phyloP scores from a whole-genome alignment of 1,140 invertebrate genomes.

The Penaeus japonicus region DNA sequence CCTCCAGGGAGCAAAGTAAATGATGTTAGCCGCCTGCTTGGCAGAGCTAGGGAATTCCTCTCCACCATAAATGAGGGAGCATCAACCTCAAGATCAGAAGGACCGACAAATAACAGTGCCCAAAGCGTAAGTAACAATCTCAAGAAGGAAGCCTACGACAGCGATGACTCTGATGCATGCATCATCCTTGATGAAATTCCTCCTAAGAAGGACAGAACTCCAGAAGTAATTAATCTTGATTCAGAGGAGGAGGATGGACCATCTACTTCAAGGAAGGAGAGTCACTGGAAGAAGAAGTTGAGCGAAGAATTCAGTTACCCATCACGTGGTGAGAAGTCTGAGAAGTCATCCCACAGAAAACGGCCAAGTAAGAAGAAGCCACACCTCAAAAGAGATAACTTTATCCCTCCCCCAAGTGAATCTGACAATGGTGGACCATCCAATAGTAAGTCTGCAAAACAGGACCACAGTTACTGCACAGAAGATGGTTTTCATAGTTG shows the following conservation, averaged over 20 bases:
- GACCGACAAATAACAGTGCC: not conserved
- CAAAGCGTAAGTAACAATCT: not conserved
- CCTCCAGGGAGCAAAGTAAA: not conserved
- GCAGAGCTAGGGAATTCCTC: conserved; percentile 30
- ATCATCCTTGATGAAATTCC: conserved; percentile 45
- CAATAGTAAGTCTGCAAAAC: not conserved
- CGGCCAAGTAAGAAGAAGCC: not conserved
- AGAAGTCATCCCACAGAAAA: not conserved
- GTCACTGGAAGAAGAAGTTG: conserved; percentile 26
- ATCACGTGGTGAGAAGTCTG: not conserved
- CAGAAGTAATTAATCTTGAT: conserved; percentile 35
- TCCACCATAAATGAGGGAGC: conserved; percentile 33
- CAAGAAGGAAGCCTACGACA: conserved; percentile 28
- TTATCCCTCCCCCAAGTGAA: not conserved
- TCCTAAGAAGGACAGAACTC: conserved; percentile 18
- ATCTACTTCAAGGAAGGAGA: not conserved
- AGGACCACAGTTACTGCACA: conserved; percentile 35
- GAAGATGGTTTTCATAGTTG: not conserved
- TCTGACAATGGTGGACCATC: not conserved
- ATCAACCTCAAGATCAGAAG: conserved; percentile 34
- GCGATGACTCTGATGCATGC: conserved; percentile 36
- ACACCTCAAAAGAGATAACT: conserved; percentile 17
- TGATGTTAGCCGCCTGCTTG: conserved; percentile 17
- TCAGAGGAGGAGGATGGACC: conserved; percentile 14
- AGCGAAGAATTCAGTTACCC: not conserved